phyloP scores from a whole-genome alignment of 1,140 invertebrate species.

The Procambarus virginalis region DNA sequence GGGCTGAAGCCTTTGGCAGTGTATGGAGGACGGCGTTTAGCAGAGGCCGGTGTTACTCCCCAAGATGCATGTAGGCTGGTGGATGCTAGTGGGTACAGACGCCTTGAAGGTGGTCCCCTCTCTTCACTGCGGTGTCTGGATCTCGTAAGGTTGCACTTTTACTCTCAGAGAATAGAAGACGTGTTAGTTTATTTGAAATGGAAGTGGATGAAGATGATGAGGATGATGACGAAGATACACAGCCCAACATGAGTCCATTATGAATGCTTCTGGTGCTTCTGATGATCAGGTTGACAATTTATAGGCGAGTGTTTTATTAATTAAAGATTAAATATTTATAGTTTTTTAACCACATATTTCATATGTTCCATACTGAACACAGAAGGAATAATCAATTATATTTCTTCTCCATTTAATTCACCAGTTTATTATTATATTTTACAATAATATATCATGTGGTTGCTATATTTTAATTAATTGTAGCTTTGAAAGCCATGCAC shows the following conservation, averaged over 20 bases:
- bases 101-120: constrained; percentile 76
- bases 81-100: constrained; percentile 72
- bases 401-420: too few species aligned
- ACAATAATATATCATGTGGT: too few species aligned
- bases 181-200: constrained; percentile 92
- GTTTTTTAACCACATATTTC: neutral
- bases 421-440: too few species aligned
- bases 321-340: neutral
- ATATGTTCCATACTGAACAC: neutral
- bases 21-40: constrained; percentile 39
- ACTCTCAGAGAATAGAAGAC: constrained; percentile 84
- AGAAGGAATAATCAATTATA: too few species aligned
- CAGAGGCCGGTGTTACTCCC: constrained; percentile 55
- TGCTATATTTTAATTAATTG: too few species aligned
- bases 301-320: neutral
- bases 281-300: constrained; percentile 53
- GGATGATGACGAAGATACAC: constrained; percentile 83
- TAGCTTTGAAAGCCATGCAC: too few species aligned
- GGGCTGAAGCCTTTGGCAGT: constrained; percentile 48
- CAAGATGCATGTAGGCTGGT: constrained; percentile 71
- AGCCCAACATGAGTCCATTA: constrained; percentile 55
- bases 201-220: constrained; percentile 88
- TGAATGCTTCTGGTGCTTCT: constrained; percentile 59
- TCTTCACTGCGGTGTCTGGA: constrained; percentile 83
- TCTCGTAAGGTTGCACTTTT: constrained; percentile 90